These are phyloP conservation scores for Tenrec ecaudatus DNA, from an alignment of 2,113 vertebrate genomes.

Conservation along the genomic window DNA sequence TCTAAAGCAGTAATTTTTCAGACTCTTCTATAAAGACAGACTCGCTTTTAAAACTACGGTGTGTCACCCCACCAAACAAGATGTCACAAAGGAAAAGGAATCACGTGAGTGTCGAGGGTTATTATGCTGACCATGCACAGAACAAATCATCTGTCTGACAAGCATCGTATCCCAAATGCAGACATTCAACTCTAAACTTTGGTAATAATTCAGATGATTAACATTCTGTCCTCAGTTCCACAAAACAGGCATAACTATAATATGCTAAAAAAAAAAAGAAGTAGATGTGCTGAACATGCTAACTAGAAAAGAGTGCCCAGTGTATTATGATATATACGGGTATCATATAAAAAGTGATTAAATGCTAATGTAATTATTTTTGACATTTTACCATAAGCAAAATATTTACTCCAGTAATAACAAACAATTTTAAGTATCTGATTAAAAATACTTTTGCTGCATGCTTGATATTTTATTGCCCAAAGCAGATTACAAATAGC, in stretches of 20 bases:
- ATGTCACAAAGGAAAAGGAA: not conserved
- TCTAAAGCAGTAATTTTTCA: slow-evolving; percentile 41
- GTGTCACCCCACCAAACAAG: not conserved
- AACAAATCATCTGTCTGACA: not conserved
- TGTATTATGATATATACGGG: not conserved
- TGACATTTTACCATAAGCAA: slow-evolving; percentile 28
- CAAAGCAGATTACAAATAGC: not conserved
- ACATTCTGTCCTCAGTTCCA: not conserved
- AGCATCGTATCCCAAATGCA: not conserved
- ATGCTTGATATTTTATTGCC: slow-evolving; percentile 15
- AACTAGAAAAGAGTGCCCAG: not conserved
- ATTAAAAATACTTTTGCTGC: slow-evolving; percentile 41
- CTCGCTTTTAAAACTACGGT: not conserved
- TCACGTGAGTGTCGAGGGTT: not conserved
- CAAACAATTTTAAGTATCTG: slow-evolving; percentile 12
- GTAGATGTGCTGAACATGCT: not conserved
- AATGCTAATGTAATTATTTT: not conserved
- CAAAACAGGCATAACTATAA: not conserved
- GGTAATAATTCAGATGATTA: not conserved
- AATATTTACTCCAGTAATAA: slow-evolving; percentile 15
- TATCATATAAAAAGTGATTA: not conserved
- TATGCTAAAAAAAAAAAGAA: not conserved
- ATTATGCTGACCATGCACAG: not conserved
- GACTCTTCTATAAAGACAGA: not conserved
- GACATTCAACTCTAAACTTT: not conserved